Percentiles rank a stretch among this genome's conserved stretches.
Evolutionary conservation across 2,888 invertebrate species (phyloP).

Genomic region (Tinea semifulvella): DNA sequence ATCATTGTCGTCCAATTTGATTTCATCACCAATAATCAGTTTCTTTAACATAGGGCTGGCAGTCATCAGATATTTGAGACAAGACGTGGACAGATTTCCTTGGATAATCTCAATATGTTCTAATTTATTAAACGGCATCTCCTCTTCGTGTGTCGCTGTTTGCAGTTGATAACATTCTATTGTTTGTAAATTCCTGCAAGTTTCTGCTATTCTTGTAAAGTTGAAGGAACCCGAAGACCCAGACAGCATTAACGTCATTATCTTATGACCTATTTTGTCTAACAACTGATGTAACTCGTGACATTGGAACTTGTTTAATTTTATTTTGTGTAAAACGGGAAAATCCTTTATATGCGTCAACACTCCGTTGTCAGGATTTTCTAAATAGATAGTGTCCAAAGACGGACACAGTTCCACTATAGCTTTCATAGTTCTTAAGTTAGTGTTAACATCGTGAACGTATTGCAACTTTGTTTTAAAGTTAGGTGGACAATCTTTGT

Average conservation of each 20-base stretch:
- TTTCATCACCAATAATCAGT: slow-evolving; percentile 71
- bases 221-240: slow-evolving; percentile 67
- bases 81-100: slow-evolving; percentile 66
- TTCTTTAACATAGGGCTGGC: slow-evolving; percentile 67
- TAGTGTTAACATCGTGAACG: slow-evolving; percentile 72
- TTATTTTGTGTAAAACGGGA: slow-evolving; percentile 61
- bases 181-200: slow-evolving; percentile 67
- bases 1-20: slow-evolving; percentile 73
- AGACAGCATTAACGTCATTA: slow-evolving; percentile 66
- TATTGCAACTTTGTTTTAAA: slow-evolving; percentile 73
- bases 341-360: slow-evolving; percentile 57
- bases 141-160: slow-evolving; percentile 63
- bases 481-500: slow-evolving; percentile 57
- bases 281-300: slow-evolving; percentile 68
- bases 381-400: slow-evolving; percentile 72
- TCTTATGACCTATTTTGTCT: slow-evolving; percentile 61
- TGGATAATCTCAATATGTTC: slow-evolving; percentile 74
- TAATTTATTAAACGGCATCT: slow-evolving; percentile 67
- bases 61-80: slow-evolving; percentile 69
- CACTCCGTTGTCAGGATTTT: slow-evolving; percentile 67
- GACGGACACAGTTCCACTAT: slow-evolving; percentile 69
- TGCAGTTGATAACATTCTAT: slow-evolving; percentile 75
- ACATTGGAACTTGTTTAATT: slow-evolving; percentile 70
- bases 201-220: slow-evolving; percentile 65
- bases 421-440: slow-evolving; percentile 64